A percentile compares a stretch with the other conserved stretches of the same genome.
Conservation (phyloP, 2,113 vertebrate genomes). For the Festucalex cinctus region DNA sequence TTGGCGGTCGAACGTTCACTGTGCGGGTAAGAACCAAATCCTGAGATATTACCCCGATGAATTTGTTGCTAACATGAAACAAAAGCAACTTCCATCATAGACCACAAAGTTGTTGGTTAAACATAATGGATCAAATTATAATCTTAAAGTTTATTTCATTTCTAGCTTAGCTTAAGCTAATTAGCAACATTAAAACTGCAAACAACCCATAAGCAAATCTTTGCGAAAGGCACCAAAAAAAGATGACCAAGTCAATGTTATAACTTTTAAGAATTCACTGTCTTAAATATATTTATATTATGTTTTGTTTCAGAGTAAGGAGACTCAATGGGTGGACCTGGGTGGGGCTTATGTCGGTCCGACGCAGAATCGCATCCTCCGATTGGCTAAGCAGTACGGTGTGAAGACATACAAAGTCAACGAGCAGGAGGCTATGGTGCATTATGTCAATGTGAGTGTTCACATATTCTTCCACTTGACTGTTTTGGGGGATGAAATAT, state of each 20-base stretch:
- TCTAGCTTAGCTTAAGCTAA: no score
- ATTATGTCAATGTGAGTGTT: constrained; percentile 85
- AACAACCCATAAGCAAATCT: neutral
- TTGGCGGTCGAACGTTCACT: constrained; percentile 93
- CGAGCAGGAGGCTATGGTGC: constrained; percentile 82
- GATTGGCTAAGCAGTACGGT: constrained; percentile 86
- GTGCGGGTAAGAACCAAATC: constrained; percentile 73
- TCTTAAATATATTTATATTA: neutral
- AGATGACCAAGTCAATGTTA: neutral
- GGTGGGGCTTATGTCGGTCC: constrained; percentile 95
- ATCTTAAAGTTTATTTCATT: no score
- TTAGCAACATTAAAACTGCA: no score
- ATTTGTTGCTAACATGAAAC: neutral
- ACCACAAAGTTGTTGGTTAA: neutral
- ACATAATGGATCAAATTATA: neutral
- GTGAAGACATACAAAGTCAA: constrained; percentile 95
- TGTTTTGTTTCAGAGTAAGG: constrained; percentile 79
- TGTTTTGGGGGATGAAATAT: no score
- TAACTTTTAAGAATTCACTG: neutral
- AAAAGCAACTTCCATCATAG: neutral
- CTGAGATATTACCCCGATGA: neutral
- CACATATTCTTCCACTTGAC: no score
- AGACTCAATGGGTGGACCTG: constrained; percentile 92
- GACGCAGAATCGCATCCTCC: constrained; percentile 91
- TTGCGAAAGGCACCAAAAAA: neutral